phyloP scores from a whole-genome alignment of 92 coral and sea anemone genomes.

The Epizoanthus stellaris region DNA sequence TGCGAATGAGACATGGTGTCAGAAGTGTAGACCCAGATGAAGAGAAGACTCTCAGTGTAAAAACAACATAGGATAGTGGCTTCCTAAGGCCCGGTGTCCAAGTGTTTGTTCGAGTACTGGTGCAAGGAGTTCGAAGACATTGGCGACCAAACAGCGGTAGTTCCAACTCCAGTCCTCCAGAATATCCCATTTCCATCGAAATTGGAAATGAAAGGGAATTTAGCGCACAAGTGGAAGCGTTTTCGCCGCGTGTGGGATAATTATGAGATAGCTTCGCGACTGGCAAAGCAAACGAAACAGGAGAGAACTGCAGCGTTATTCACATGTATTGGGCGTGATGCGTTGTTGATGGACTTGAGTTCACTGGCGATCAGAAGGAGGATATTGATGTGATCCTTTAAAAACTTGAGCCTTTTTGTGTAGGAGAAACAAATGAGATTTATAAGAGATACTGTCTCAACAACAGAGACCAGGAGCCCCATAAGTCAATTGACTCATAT shows the following conservation, averaged over 20 bases:
- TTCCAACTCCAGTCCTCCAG: not conserved
- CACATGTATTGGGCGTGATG: conserved; percentile 63
- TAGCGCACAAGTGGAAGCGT: conserved; percentile 47
- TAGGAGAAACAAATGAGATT: conserved; percentile 49
- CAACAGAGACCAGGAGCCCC: conserved; percentile 21
- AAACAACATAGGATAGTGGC: too few species aligned
- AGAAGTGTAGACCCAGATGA: too few species aligned
- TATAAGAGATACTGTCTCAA: conserved; percentile 35
- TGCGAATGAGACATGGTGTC: too few species aligned
- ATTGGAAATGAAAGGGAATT: conserved; percentile 44
- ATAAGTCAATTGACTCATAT: conserved; percentile 38
- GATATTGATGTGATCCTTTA: conserved; percentile 52
- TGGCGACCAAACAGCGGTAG: too few species aligned
- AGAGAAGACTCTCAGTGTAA: too few species aligned
- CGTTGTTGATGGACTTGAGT: conserved; percentile 49
- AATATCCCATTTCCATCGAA: conserved; percentile 54
- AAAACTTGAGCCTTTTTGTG: conserved; percentile 49
- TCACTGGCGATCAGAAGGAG: conserved; percentile 35
- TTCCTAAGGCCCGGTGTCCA: too few species aligned
- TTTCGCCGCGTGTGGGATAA: conserved; percentile 42
- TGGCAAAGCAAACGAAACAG: conserved; percentile 23
- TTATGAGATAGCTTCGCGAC: conserved; percentile 49
- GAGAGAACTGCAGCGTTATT: conserved; percentile 55
- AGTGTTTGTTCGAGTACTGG: too few species aligned
- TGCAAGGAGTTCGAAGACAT: too few species aligned